These are phyloP conservation scores for Cheilinus undulatus DNA, from an alignment of 2,113 vertebrate genomes.

Conservation along the genomic window DNA sequence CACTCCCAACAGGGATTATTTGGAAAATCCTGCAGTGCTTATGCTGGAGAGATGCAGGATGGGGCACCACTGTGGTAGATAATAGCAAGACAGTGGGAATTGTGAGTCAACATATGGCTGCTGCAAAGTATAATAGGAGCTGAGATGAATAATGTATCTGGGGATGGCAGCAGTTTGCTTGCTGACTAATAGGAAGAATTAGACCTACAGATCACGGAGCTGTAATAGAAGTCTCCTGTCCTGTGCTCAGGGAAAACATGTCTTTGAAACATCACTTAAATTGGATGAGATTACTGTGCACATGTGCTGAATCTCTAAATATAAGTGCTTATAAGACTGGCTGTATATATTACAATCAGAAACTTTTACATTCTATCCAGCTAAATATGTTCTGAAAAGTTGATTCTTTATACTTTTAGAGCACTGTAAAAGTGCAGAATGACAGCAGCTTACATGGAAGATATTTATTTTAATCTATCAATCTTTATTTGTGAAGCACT, in stretches of 20 bases:
- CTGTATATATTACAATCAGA: constrained; percentile 5
- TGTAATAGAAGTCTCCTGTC: constrained; percentile 28
- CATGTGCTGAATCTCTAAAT: constrained; percentile 15
- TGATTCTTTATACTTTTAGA: background rate
- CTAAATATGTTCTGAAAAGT: background rate
- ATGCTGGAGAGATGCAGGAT: constrained; percentile 20
- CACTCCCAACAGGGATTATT: constrained; percentile 43
- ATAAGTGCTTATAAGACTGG: background rate
- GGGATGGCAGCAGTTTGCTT: constrained; percentile 44
- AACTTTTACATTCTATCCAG: background rate
- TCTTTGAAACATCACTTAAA: background rate
- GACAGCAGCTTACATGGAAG: background rate
- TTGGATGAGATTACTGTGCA: background rate
- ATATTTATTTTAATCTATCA: background rate
- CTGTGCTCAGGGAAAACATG: constrained; percentile 9
- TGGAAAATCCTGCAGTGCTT: constrained; percentile 37
- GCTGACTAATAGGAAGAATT: constrained; percentile 49
- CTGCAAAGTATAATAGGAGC: constrained; percentile 36
- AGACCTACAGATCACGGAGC: constrained; percentile 17
- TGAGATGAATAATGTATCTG: constrained; percentile 49
- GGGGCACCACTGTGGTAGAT: constrained; percentile 12
- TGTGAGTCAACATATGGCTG: constrained; percentile 53
- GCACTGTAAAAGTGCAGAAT: background rate
- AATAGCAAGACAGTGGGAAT: constrained; percentile 36
- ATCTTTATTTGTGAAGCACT: too few species aligned